Evolutionary conservation across 2,888 invertebrate species (phyloP).

Genomic region (Caenorhabditis sp.): DNA sequence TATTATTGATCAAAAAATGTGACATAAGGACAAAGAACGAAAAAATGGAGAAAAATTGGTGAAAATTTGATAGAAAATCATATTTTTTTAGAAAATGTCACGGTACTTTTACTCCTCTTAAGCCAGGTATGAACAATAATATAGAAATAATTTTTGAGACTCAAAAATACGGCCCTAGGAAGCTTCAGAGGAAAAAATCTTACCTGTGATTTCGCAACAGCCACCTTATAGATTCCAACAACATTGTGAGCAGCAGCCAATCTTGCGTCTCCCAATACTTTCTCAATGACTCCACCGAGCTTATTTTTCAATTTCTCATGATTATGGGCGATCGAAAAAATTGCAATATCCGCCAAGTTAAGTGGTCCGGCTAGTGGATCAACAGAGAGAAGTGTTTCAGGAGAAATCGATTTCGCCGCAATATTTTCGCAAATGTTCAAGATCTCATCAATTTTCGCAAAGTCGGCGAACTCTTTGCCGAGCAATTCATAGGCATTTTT

Average conservation of each 20-base stretch:
- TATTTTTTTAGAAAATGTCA: no score
- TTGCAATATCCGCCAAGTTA: slow-evolving; percentile 55
- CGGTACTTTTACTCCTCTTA: no score
- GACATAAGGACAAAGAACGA: no score
- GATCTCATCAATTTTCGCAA: slow-evolving; percentile 49
- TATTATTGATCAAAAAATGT: no score
- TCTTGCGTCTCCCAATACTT: slow-evolving; percentile 42
- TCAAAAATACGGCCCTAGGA: neutral
- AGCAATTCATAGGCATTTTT: slow-evolving; percentile 39
- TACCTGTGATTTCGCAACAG: slow-evolving; percentile 7
- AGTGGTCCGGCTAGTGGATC: slow-evolving; percentile 24
- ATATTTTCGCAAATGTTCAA: slow-evolving; percentile 4
- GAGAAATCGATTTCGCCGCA: neutral
- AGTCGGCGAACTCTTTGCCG: slow-evolving; percentile 42
- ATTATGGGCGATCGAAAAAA: slow-evolving; percentile 50
- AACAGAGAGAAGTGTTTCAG: neutral
- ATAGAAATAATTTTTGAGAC: neutral
- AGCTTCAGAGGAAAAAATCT: slow-evolving; percentile 1
- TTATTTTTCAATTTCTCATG: slow-evolving; percentile 45
- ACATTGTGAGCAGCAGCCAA: slow-evolving; percentile 45
- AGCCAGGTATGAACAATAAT: no score
- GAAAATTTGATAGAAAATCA: no score
- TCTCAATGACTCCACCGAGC: slow-evolving; percentile 42
- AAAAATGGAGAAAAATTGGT: no score
- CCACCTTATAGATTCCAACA: slow-evolving; percentile 44